These are phyloP conservation scores for Eupsilia transversa DNA, from an alignment of 2,888 invertebrate genomes.

Conservation along the genomic window DNA sequence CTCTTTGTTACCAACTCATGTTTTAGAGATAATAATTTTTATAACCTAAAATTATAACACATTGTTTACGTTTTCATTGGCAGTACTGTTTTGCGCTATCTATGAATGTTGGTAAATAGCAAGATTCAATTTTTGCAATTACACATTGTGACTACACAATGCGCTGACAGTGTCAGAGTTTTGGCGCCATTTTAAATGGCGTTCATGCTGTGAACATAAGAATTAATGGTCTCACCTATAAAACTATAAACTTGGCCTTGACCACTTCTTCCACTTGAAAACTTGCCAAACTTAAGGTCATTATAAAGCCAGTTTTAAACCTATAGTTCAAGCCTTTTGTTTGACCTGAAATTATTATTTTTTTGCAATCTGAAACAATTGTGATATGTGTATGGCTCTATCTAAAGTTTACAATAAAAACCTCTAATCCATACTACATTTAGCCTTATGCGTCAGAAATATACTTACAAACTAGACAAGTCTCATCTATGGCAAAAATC, in stretches of 20 bases:
- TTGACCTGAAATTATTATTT: no score
- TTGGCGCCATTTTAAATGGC: constrained; percentile 56
- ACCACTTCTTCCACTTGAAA: not conserved
- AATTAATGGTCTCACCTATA: not conserved
- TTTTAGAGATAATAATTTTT: constrained; percentile 24
- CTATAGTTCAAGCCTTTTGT: constrained; percentile 2
- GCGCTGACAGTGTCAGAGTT: not conserved
- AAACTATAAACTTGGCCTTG: constrained; percentile 6
- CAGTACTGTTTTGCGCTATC: not conserved
- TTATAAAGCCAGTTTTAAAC: not conserved
- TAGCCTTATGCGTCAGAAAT: not conserved
- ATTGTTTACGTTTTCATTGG: constrained; percentile 42
- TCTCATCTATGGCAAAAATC: not conserved
- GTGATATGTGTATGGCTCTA: not conserved
- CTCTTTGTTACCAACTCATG: constrained; percentile 54
- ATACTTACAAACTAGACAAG: not conserved
- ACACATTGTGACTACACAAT: not conserved
- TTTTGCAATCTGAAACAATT: not conserved
- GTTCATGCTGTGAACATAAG: not conserved
- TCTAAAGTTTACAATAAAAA: no score
- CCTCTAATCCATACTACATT: not conserved
- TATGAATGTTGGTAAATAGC: not conserved
- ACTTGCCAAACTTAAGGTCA: not conserved
- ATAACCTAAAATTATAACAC: constrained; percentile 55
- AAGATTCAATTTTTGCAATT: not conserved